phyloP scores from a whole-genome alignment of 2,113 vertebrate genomes.

The Microcebus murinus region DNA sequence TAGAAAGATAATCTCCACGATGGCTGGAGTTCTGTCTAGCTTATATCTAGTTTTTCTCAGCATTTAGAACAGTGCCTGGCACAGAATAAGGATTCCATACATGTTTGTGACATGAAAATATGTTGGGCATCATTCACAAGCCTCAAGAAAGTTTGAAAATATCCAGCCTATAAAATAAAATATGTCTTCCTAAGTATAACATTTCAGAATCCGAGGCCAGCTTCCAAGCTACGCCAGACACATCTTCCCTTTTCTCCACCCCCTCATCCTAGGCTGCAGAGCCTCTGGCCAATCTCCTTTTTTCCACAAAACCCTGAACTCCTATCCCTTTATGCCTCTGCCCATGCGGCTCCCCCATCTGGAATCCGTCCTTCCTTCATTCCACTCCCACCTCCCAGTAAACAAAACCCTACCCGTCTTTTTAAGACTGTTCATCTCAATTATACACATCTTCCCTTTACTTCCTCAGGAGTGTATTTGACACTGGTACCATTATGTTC shows the following conservation, averaged over 20 bases:
- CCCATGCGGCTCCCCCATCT: neutral
- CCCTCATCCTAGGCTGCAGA: neutral
- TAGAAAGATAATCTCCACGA: neutral
- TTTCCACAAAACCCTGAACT: neutral
- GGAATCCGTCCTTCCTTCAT: neutral
- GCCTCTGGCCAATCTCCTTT: too few relatives aligned
- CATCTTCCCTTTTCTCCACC: neutral
- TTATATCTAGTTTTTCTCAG: neutral
- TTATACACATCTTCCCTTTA: neutral
- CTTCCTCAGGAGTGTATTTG: neutral
- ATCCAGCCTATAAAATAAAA: neutral
- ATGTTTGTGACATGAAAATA: neutral
- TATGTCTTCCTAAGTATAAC: neutral
- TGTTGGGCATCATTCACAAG: neutral
- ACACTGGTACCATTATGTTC: neutral
- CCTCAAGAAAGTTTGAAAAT: neutral
- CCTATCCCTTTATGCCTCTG: neutral
- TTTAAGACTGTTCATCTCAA: neutral
- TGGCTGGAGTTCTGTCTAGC: neutral
- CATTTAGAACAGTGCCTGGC: neutral
- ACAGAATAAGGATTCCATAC: neutral
- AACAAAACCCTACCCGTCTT: neutral
- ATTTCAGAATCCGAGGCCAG: neutral
- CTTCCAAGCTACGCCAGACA: neutral
- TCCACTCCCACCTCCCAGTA: too few relatives aligned